These are phyloP conservation scores for Drosophila malerkotliana DNA, from an alignment of 1,140 invertebrate species.

Conservation along the genomic window DNA sequence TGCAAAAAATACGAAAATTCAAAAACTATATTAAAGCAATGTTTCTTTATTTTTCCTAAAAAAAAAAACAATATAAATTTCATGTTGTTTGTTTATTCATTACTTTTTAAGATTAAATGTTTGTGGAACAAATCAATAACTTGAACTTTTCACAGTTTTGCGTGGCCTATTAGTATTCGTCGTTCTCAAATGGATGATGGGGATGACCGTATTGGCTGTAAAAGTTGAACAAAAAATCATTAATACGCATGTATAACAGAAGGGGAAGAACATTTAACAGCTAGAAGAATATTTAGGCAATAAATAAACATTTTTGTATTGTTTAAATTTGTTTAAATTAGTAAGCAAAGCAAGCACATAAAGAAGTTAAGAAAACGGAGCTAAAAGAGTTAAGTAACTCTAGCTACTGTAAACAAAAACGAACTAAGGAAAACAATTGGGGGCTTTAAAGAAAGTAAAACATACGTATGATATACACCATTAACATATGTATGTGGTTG, in stretches of 20 bases:
- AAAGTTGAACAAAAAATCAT: neutral
- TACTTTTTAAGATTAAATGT: conserved; percentile 26
- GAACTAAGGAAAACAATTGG: neutral
- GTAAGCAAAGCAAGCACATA: conserved; percentile 1
- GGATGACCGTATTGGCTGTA: conserved; percentile 23
- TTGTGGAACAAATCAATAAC: conserved; percentile 23
- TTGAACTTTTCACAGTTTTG: conserved; percentile 12
- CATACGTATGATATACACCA: conserved; percentile 21
- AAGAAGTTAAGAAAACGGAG: neutral
- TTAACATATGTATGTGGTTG: conserved; percentile 2
- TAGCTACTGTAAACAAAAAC: conserved; percentile 3
- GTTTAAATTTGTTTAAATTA: neutral
- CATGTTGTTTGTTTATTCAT: conserved; percentile 16
- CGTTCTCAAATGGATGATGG: conserved; percentile 32
- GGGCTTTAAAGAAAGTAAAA: conserved; percentile 4
- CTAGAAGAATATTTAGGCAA: neutral
- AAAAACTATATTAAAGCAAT: no score
- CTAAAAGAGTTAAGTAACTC: neutral
- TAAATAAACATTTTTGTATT: neutral
- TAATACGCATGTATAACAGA: neutral
- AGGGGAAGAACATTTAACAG: neutral
- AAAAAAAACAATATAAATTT: conserved; percentile 4
- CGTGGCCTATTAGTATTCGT: conserved; percentile 22
- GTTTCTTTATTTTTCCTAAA: no score
- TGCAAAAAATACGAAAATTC: no score